Percentiles rank a stretch among this genome's conserved stretches.
Evolutionary conservation across 1,140 invertebrate species (phyloP).

Genomic region (Colletes gigas): DNA sequence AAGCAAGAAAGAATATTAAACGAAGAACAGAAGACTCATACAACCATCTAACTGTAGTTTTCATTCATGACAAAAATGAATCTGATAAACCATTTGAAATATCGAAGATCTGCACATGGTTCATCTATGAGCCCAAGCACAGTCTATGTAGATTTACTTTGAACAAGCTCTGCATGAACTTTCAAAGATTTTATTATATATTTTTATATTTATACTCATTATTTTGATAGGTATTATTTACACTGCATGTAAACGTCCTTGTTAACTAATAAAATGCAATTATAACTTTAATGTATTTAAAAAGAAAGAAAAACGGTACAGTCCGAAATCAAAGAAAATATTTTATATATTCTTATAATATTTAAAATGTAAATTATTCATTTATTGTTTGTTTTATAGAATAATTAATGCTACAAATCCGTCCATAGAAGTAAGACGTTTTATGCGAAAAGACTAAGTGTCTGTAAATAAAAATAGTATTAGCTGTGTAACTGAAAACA

Average conservation of each 20-base stretch:
- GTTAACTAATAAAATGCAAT: slow-evolving; percentile 6
- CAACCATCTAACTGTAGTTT: slow-evolving; percentile 70
- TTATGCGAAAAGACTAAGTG: slow-evolving; percentile 13
- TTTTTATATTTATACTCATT: slow-evolving; percentile 27
- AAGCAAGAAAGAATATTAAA: slow-evolving; percentile 84
- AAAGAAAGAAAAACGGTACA: not conserved
- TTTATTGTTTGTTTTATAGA: slow-evolving; percentile 61
- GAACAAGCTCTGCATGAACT: slow-evolving; percentile 4
- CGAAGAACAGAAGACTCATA: slow-evolving; percentile 76
- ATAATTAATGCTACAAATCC: slow-evolving; percentile 52
- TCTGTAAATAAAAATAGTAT: slow-evolving; percentile 36
- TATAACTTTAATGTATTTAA: slow-evolving; percentile 5
- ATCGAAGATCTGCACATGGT: not conserved
- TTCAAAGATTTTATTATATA: slow-evolving; percentile 20
- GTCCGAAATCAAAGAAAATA: not conserved
- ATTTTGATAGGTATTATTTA: slow-evolving; percentile 49
- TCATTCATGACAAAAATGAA: not conserved
- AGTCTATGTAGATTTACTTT: slow-evolving; percentile 4
- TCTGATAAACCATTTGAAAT: slow-evolving; percentile 17
- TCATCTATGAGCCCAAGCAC: not conserved
- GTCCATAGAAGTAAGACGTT: slow-evolving; percentile 40
- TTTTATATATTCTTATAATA: slow-evolving; percentile 4
- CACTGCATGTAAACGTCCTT: not conserved
- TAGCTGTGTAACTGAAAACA: slow-evolving; percentile 21
- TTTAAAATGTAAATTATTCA: slow-evolving; percentile 40